These are phyloP conservation scores for Nezara viridula DNA, from an alignment of 2,888 invertebrate species.

Conservation along the genomic window DNA sequence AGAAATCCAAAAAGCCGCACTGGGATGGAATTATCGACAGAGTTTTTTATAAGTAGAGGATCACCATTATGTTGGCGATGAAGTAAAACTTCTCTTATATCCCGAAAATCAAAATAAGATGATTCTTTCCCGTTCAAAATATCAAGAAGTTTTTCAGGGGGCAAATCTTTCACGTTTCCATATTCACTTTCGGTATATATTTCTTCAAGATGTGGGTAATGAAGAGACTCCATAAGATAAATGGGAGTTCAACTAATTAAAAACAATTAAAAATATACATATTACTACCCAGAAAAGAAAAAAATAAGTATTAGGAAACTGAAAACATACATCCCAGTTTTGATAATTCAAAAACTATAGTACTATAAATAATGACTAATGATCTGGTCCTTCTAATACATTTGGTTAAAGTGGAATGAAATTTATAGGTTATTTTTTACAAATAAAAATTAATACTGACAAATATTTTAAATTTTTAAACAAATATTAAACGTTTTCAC, in stretches of 20 bases:
- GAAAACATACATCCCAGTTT: not conserved
- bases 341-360: not conserved
- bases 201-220: constrained; percentile 60
- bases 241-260: not conserved
- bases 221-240: constrained; percentile 44
- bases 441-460: not conserved
- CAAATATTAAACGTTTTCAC: no score
- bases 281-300: not conserved
- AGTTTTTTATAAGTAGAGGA: not conserved
- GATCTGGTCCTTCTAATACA: not conserved
- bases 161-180: constrained; percentile 55
- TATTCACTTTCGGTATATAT: constrained; percentile 9
- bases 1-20: not conserved
- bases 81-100: constrained; percentile 60
- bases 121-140: constrained; percentile 59
- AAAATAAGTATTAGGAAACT: not conserved
- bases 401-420: not conserved
- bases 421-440: not conserved
- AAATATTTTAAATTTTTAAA: no score
- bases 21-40: not conserved
- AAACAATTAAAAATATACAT: not conserved
- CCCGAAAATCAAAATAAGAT: constrained; percentile 56
- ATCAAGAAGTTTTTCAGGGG: constrained; percentile 58
- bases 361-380: not conserved
- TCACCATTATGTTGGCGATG: constrained; percentile 41